These are phyloP conservation scores for Acanthosepion pharaonis DNA, from an alignment of 2,888 invertebrate species.

Conservation along the genomic window DNA sequence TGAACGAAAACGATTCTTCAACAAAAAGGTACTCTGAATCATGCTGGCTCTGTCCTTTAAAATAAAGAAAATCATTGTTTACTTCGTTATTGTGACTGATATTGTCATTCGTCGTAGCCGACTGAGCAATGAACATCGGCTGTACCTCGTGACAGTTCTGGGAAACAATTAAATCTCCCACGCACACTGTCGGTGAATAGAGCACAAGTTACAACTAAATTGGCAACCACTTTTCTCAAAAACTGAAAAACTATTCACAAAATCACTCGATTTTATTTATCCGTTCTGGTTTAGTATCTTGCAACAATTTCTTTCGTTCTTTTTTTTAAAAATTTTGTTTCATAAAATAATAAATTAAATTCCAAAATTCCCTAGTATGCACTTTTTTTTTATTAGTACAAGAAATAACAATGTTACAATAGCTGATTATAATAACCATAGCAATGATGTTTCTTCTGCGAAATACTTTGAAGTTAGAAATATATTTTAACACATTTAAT, in stretches of 20 bases:
- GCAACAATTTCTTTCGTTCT: no score
- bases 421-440: background rate
- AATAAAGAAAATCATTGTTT: background rate
- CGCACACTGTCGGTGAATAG: background rate
- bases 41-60: background rate
- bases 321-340: no score
- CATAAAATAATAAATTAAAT: no score
- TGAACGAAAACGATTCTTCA: background rate
- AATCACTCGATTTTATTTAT: no score
- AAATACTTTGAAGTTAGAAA: no score
- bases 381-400: background rate
- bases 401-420: background rate
- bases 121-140: background rate
- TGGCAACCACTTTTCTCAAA: background rate
- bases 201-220: background rate
- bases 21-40: background rate
- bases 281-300: no score
- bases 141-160: background rate
- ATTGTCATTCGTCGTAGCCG: background rate
- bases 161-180: background rate
- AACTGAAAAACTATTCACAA: no score
- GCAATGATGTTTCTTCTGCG: background rate
- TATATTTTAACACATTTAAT: no score
- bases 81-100: background rate
- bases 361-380: no score